A percentile compares a stretch with the other conserved stretches of the same genome.
phyloP scores from a whole-genome alignment of 2,113 vertebrate genomes.

The Murina feae region DNA sequence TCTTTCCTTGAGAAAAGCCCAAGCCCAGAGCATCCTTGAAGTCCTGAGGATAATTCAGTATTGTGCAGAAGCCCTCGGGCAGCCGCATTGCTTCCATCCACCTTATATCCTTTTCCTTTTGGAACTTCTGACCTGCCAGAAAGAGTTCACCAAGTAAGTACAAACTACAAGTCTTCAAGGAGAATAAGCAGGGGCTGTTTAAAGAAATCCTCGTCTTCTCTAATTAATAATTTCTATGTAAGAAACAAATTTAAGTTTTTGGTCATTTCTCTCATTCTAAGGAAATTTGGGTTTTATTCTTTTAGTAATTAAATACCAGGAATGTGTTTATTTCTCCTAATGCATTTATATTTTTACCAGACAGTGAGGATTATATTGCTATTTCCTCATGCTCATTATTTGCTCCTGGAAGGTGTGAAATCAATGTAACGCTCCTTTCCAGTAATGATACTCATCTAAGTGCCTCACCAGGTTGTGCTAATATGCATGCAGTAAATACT shows the following conservation, averaged over 20 bases:
- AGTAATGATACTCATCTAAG: neutral
- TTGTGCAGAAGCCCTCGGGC: constrained; percentile 88
- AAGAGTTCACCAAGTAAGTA: constrained; percentile 93
- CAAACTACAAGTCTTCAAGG: neutral
- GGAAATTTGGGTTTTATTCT: neutral
- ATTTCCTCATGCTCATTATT: neutral
- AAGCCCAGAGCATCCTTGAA: constrained; percentile 88
- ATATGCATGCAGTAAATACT: neutral
- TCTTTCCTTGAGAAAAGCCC: constrained; percentile 90
- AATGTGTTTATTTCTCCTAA: neutral
- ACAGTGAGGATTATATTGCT: neutral
- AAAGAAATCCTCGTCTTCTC: neutral
- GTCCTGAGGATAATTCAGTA: constrained; percentile 88
- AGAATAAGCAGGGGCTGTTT: neutral
- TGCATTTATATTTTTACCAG: neutral
- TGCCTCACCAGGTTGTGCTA: neutral
- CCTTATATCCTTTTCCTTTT: constrained; percentile 93
- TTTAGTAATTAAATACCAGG: neutral
- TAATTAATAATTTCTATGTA: neutral
- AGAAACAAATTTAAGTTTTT: neutral
- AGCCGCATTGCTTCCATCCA: constrained; percentile 93
- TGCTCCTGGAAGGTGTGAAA: neutral
- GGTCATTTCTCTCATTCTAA: neutral
- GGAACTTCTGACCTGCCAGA: constrained; percentile 95
- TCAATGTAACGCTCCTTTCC: neutral